Percentiles rank a stretch among this genome's conserved stretches.
Evolutionary conservation across 2,797 vertebrate species (phyloP).

Genomic region (Dicrostonyx torquatus): DNA sequence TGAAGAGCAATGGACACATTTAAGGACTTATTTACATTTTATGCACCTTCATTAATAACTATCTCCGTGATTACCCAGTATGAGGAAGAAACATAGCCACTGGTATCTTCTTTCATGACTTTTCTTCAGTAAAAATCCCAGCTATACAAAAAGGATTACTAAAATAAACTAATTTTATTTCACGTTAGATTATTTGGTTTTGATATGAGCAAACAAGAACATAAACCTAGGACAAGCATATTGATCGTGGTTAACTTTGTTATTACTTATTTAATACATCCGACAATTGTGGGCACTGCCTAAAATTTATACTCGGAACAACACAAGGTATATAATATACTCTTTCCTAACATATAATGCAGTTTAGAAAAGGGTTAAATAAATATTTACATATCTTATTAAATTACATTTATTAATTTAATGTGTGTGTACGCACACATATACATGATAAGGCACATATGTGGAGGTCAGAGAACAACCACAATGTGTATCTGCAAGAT

Average conservation of each 20-base stretch:
- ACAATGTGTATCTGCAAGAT: background rate
- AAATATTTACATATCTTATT: background rate
- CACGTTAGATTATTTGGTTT: background rate
- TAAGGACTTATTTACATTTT: background rate
- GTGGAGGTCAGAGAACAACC: background rate
- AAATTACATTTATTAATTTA: background rate
- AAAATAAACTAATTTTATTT: slow-evolving; percentile 34
- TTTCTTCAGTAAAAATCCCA: background rate
- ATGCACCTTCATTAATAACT: background rate
- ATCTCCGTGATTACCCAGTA: background rate
- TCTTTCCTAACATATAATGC: background rate
- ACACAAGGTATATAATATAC: background rate
- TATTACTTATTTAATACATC: background rate
- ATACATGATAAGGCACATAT: background rate
- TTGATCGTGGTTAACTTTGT: background rate
- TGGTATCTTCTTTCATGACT: background rate
- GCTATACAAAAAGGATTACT: background rate
- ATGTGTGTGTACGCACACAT: background rate
- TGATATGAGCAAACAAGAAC: background rate
- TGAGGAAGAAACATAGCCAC: background rate
- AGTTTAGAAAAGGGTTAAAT: background rate
- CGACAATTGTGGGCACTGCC: background rate
- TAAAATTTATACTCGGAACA: background rate
- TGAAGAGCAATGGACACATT: background rate
- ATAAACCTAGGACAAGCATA: background rate